Percentiles rank a stretch among this genome's conserved stretches.
Evolutionary conservation across 2,113 vertebrate species (phyloP).

Genomic region (Gallinago jamesoni): DNA sequence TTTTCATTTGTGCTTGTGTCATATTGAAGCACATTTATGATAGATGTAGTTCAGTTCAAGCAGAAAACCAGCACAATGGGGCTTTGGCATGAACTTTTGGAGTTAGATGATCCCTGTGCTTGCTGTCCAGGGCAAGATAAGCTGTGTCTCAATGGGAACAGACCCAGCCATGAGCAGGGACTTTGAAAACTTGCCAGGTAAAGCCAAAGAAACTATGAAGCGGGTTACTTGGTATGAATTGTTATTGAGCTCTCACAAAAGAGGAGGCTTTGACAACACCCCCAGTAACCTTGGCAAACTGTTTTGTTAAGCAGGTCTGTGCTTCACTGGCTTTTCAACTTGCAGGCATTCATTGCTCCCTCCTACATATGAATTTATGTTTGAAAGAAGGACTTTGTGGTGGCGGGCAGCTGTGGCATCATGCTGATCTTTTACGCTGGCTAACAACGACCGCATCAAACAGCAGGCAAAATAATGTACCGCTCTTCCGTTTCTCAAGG

Average conservation of each 20-base stretch:
- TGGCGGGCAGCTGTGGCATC: conserved; percentile 45
- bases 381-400: conserved; percentile 11
- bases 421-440: conserved; percentile 21
- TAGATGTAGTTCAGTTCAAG: background rate
- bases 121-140: conserved; percentile 47
- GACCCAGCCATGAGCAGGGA: conserved; percentile 14
- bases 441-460: background rate
- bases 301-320: conserved; percentile 66
- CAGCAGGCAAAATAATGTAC: background rate
- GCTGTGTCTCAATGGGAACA: conserved; percentile 16
- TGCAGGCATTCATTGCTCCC: conserved; percentile 48
- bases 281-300: conserved; percentile 62
- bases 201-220: conserved; percentile 20
- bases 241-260: conserved; percentile 59
- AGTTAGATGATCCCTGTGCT: background rate
- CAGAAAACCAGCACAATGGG: background rate
- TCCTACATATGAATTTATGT: conserved; percentile 38
- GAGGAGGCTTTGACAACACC: conserved; percentile 50
- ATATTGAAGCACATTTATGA: background rate
- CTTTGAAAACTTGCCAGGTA: conserved; percentile 68
- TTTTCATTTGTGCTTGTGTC: background rate
- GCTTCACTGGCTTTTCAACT: conserved; percentile 53
- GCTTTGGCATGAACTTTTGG: conserved; percentile 14
- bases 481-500: background rate
- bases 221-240: conserved; percentile 30